phyloP scores from a whole-genome alignment of 2,113 vertebrate species.

The Hyla sarda region DNA sequence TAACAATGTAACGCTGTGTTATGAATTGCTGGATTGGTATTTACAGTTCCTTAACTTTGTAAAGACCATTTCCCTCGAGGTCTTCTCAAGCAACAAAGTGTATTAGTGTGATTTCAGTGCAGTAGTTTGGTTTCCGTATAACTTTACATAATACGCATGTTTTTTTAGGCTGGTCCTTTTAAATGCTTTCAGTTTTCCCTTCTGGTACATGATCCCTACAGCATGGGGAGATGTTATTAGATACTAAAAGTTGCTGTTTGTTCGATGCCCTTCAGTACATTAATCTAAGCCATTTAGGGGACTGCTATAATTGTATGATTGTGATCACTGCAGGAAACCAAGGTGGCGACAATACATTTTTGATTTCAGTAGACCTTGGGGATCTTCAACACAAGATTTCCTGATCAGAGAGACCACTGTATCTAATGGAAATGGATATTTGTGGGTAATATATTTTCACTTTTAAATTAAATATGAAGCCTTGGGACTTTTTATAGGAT shows the following conservation, averaged over 20 bases:
- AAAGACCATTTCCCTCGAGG: no score
- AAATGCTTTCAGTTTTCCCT: not conserved
- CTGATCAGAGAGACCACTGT: slow-evolving; percentile 47
- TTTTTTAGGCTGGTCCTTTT: not conserved
- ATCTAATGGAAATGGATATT: slow-evolving; percentile 50
- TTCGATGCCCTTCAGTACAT: slow-evolving; percentile 35
- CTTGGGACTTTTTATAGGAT: slow-evolving; percentile 53
- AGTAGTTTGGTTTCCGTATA: not conserved
- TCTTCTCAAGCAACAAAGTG: not conserved
- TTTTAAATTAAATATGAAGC: slow-evolving; percentile 55
- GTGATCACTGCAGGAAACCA: slow-evolving; percentile 54
- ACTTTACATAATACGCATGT: not conserved
- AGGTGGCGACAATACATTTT: slow-evolving; percentile 31
- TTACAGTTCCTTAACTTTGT: no score
- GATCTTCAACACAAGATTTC: slow-evolving; percentile 39
- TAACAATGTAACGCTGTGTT: no score
- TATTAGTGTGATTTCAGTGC: no score
- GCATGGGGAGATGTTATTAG: slow-evolving; percentile 8
- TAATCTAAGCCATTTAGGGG: slow-evolving; percentile 40
- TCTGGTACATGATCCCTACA: not conserved
- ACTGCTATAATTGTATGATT: slow-evolving; percentile 29
- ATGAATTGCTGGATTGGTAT: no score
- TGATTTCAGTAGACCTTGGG: slow-evolving; percentile 41
- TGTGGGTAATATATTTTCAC: slow-evolving; percentile 54
- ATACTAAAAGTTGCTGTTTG: not conserved